These are phyloP conservation scores for Actinostola sp. DNA, from an alignment of 92 coral and sea anemone genomes.

Conservation along the genomic window DNA sequence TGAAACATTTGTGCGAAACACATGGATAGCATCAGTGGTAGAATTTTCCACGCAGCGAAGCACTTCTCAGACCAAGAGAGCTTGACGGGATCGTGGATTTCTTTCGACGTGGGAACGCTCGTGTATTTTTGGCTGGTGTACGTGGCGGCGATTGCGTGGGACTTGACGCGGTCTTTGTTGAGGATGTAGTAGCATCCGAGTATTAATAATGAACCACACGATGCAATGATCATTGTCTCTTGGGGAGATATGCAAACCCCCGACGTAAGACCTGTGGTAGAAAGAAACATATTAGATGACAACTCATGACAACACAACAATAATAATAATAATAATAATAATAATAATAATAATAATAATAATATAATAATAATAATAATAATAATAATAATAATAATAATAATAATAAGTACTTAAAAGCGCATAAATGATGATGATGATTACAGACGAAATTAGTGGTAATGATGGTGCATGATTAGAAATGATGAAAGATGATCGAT, in stretches of 20 bases:
- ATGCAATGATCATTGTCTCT: conserved; percentile 57
- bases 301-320: too few relatives aligned
- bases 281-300: background rate
- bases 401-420: too few relatives aligned
- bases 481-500: too few relatives aligned
- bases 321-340: too few relatives aligned
- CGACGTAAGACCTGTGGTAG: conserved; percentile 75
- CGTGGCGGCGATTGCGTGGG: conserved; percentile 68
- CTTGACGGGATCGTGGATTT: conserved; percentile 25
- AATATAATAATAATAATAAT: too few relatives aligned
- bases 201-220: conserved; percentile 57
- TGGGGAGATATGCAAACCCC: conserved; percentile 79
- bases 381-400: too few relatives aligned
- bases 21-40: conserved; percentile 67
- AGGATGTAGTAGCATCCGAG: conserved; percentile 72
- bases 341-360: too few relatives aligned
- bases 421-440: too few relatives aligned
- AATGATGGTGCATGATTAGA: too few relatives aligned
- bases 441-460: too few relatives aligned
- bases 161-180: conserved; percentile 79
- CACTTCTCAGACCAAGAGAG: conserved; percentile 73
- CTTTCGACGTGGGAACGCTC: conserved; percentile 25
- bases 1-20: conserved; percentile 65
- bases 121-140: conserved; percentile 31
- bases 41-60: conserved; percentile 59